phyloP scores from a whole-genome alignment of 2,888 invertebrate species.

The Agrypnus murinus region DNA sequence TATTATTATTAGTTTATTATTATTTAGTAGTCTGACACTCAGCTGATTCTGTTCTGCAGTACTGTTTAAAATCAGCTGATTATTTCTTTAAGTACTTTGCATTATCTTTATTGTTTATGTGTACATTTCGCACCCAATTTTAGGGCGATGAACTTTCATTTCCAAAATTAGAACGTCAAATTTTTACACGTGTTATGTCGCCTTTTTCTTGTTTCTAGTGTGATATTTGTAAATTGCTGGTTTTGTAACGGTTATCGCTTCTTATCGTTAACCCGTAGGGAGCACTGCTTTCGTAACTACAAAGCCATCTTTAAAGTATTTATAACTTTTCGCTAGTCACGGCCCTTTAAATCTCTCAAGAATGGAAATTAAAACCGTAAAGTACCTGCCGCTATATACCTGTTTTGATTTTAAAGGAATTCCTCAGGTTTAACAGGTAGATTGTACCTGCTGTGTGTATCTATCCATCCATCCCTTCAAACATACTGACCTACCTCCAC shows the following conservation, averaged over 20 bases:
- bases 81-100: slow-evolving; percentile 41
- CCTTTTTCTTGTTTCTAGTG: slow-evolving; percentile 36
- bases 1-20: no score
- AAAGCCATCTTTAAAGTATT: slow-evolving; percentile 21
- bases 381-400: slow-evolving; percentile 50
- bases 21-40: slow-evolving; percentile 27
- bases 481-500: slow-evolving; percentile 49
- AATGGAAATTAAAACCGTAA: slow-evolving; percentile 48
- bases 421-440: slow-evolving; percentile 52
- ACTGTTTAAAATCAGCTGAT: slow-evolving; percentile 49
- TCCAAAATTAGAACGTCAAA: slow-evolving; percentile 45
- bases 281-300: slow-evolving; percentile 28
- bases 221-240: slow-evolving; percentile 37
- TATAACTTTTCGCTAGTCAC: slow-evolving; percentile 42
- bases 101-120: slow-evolving; percentile 50
- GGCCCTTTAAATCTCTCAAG: slow-evolving; percentile 49
- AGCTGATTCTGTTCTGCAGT: slow-evolving; percentile 40
- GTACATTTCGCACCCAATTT: slow-evolving; percentile 51
- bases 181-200: slow-evolving; percentile 42
- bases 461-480: slow-evolving; percentile 39
- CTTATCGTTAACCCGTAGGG: slow-evolving; percentile 32
- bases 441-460: slow-evolving; percentile 47
- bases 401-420: slow-evolving; percentile 45
- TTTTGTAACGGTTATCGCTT: slow-evolving; percentile 40
- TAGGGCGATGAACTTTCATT: slow-evolving; percentile 50